Base-by-base conservation (phyloP, 2,888 invertebrate genomes). In the Hartigia nigra region DNA sequence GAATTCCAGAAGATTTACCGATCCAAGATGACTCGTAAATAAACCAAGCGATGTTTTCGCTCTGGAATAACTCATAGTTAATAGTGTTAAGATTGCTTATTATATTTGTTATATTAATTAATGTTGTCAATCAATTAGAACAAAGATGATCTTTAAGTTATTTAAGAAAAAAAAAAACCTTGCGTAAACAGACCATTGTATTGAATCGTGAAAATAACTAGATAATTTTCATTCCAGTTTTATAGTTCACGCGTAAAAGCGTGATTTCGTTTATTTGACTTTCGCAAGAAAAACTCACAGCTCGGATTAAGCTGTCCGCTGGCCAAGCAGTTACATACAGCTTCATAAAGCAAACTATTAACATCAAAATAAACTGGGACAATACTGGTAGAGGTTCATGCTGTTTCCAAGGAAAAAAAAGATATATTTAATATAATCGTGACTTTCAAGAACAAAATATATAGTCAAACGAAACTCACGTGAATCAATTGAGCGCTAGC, bases 251-350 rank as follows among this genome's bases (percentile, higher is more conserved):
- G 55, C 23, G 9, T 39, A 39, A 55, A 55, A 55, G 14, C 4
- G 39, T 39, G 1, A 55, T 23, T 9, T 5, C 55, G 9, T 23
- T 55, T 12, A 34, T 31, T 72, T 72, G 72, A 72, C 32, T 72
- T 55, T 9, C 14, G 5, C 23, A 9, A 9, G 55, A 23, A 55
- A 55, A 55, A 77, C 81, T 81, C 81, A 88, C 89, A 79, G 83
- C 85, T 35, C 84, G 84, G 37, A 83, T 83, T 31, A 89, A 82
- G 78, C 89, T 87, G 74, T 89, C 86, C 4, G 89, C 89, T 4
- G 89, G 87, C 84, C 88, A 86, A 5, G 86, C 83, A n/a, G 80
- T 88, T 1, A 88, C 79, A 70, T 85, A 88, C 3, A 89, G 82
- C 31, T 85, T 85, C 14, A 86, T 76, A 39, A 85, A 83, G n/a